These are phyloP conservation scores for Philereme transversata DNA, from an alignment of 2,888 invertebrate genomes.

Conservation along the genomic window DNA sequence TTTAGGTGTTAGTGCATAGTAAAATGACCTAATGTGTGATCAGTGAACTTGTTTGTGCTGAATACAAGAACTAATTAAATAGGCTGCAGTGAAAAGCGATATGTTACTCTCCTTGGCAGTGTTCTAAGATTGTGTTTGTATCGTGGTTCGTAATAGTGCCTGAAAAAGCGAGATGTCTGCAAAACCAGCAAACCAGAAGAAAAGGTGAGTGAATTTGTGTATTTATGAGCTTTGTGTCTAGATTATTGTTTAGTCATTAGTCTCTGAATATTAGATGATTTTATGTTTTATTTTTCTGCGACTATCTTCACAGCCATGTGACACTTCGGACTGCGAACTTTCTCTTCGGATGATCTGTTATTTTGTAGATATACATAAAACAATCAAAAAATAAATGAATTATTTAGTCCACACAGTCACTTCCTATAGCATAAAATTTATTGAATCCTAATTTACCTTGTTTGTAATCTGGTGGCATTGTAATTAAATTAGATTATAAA, in stretches of 20 bases:
- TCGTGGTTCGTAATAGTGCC: constrained; percentile 72
- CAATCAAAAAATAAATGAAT: neutral
- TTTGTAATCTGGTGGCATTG: too few relatives aligned
- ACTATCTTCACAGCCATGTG: constrained; percentile 42
- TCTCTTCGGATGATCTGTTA: constrained; percentile 39
- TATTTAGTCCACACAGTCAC: too few relatives aligned
- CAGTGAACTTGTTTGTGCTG: constrained; percentile 63
- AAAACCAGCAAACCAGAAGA: constrained; percentile 87
- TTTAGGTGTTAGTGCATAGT: constrained; percentile 70
- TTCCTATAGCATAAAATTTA: neutral
- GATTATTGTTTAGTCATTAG: constrained; percentile 2
- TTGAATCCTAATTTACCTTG: too few relatives aligned
- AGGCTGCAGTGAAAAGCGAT: constrained; percentile 70
- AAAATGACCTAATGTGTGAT: constrained; percentile 79
- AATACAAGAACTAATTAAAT: constrained; percentile 54
- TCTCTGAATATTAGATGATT: constrained; percentile 13
- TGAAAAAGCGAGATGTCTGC: constrained; percentile 75
- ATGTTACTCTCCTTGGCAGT: constrained; percentile 84
- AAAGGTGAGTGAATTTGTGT: constrained; percentile 82
- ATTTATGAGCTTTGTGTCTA: constrained; percentile 33
- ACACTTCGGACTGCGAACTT: constrained; percentile 45
- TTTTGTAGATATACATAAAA: neutral
- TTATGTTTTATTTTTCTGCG: constrained; percentile 38
- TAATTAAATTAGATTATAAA: too few relatives aligned
- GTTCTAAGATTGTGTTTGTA: constrained; percentile 83